phyloP scores from a whole-genome alignment of 2,888 invertebrate genomes.

The Dione vanillae region DNA sequence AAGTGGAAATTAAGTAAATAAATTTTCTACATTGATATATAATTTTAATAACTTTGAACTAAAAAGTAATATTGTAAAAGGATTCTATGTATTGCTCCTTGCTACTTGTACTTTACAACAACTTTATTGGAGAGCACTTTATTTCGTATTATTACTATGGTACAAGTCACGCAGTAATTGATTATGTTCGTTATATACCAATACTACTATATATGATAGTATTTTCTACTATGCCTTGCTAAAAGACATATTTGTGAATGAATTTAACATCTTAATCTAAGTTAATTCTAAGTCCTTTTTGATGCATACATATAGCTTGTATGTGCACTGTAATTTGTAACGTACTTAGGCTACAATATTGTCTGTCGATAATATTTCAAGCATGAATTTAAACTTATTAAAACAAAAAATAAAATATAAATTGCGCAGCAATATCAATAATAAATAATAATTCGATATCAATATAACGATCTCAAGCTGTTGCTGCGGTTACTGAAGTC shows the following conservation, averaged over 20 bases:
- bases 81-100: neutral
- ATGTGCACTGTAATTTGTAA: no score
- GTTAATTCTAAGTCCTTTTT: no score
- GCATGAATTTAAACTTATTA: neutral
- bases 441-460: neutral
- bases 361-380: no score
- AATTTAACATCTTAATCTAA: no score
- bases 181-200: neutral
- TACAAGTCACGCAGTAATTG: neutral
- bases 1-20: neutral
- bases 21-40: neutral
- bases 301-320: no score
- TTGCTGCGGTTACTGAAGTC: neutral
- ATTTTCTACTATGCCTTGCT: no score
- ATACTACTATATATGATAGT: no score
- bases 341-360: no score
- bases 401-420: neutral
- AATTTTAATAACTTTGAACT: neutral
- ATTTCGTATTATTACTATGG: neutral
- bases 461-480: neutral
- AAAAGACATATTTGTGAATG: no score
- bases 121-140: constrained; percentile 3
- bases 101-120: constrained; percentile 7
- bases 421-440: neutral
- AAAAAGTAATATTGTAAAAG: constrained; percentile 20